These are phyloP conservation scores for Tetrax tetrax DNA, from an alignment of 2,113 vertebrate genomes.

Conservation along the genomic window DNA sequence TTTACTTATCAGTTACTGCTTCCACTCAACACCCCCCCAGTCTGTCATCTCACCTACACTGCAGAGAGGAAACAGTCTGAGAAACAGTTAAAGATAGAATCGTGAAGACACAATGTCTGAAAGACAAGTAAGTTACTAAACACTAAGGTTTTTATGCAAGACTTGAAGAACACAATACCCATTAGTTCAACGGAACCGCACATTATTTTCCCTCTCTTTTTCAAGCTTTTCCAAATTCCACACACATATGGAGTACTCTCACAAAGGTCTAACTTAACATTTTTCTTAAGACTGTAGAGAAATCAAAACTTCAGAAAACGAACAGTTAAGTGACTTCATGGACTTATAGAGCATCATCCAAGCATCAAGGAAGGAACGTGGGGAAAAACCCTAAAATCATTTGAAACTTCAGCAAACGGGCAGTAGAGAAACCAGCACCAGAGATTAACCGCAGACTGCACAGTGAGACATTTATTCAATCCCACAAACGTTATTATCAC, in stretches of 20 bases:
- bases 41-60: background rate
- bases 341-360: background rate
- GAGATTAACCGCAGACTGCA: background rate
- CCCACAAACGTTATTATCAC: background rate
- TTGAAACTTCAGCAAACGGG: background rate
- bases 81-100: rapidly evolving
- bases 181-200: rapidly evolving
- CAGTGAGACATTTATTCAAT: background rate
- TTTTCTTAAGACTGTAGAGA: background rate
- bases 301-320: background rate
- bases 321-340: background rate
- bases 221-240: background rate
- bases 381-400: background rate
- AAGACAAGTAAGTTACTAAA: background rate
- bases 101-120: background rate
- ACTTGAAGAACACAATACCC: background rate
- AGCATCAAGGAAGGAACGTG: background rate
- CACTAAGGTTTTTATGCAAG: background rate
- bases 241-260: rapidly evolving
- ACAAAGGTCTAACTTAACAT: too few relatives aligned
- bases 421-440: background rate
- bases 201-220: background rate
- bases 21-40: background rate
- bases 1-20: background rate
- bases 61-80: background rate